Evolutionary conservation across 2,888 invertebrate genomes (phyloP).

Genomic region (Acrobasis consociella): DNA sequence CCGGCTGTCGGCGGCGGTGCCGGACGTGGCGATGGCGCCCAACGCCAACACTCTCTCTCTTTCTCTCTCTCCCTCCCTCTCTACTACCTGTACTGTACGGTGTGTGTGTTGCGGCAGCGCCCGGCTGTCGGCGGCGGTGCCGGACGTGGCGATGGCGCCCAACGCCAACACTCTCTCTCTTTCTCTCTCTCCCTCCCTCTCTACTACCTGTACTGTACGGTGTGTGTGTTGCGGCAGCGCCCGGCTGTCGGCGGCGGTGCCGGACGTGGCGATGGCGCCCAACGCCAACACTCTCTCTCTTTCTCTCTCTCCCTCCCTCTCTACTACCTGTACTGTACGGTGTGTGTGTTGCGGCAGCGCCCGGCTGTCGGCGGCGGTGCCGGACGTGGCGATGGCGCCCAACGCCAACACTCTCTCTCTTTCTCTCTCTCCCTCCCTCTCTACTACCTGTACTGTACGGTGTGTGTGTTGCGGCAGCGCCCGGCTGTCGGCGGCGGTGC

Average conservation of each 20-base stretch:
- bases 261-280: constrained; percentile 95
- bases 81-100: no score
- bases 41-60: constrained; percentile 67
- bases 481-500: constrained; percentile 91
- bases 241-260: constrained; percentile 91
- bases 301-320: no score
- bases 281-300: constrained; percentile 67
- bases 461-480: constrained; percentile 39
- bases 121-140: constrained; percentile 91
- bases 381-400: constrained; percentile 95
- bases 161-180: constrained; percentile 67
- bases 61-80: no score
- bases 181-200: no score
- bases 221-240: constrained; percentile 39
- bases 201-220: no score
- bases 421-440: no score
- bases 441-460: no score
- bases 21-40: constrained; percentile 95
- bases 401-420: constrained; percentile 67
- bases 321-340: no score
- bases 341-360: constrained; percentile 39
- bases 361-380: constrained; percentile 91
- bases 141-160: constrained; percentile 95
- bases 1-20: constrained; percentile 91
- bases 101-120: constrained; percentile 39